phyloP scores from a whole-genome alignment of 2,113 vertebrate species.

The Urocitellus parryii region DNA sequence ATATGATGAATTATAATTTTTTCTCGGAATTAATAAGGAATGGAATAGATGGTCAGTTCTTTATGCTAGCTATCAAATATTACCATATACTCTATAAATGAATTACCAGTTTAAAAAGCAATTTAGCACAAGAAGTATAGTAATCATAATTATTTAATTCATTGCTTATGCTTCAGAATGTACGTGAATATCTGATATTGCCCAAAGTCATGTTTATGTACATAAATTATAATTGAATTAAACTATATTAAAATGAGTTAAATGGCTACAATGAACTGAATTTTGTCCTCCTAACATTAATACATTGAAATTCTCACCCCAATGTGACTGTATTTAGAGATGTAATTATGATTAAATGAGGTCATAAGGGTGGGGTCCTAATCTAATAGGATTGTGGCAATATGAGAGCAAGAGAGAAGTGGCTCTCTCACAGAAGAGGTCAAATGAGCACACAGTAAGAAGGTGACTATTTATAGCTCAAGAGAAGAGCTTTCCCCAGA shows the following conservation, averaged over 20 bases:
- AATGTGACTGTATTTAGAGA: not conserved
- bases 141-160: conserved; percentile 46
- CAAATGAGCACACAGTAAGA: not conserved
- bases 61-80: conserved; percentile 13
- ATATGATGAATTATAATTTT: conserved; percentile 9
- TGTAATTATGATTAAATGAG: not conserved
- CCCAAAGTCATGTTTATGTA: not conserved
- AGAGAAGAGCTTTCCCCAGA: not conserved
- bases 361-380: not conserved
- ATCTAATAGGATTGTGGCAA: not conserved
- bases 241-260: not conserved
- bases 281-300: not conserved
- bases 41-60: not conserved
- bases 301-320: not conserved
- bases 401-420: not conserved
- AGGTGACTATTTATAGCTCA: not conserved
- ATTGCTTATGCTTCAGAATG: not conserved
- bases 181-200: not conserved
- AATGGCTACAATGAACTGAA: not conserved
- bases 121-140: conserved; percentile 19
- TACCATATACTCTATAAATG: not conserved
- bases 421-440: not conserved
- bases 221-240: not conserved
- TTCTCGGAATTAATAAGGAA: conserved; percentile 48
- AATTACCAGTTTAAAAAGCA: conserved; percentile 27